Conservation (phyloP, 2,113 vertebrate species). For the Malurus elegans region DNA sequence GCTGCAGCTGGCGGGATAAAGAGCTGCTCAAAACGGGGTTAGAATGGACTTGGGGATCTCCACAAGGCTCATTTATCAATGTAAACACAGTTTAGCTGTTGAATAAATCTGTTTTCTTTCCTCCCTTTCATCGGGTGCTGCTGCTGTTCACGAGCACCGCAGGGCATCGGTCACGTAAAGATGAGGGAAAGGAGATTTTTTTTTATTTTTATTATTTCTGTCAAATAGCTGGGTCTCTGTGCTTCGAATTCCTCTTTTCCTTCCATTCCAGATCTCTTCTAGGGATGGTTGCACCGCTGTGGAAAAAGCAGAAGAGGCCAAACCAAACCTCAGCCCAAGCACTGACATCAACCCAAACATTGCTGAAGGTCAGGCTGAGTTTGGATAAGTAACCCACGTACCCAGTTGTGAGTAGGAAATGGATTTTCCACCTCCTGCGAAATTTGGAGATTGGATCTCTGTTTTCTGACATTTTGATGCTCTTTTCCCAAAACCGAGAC, state of each 20-base stretch:
- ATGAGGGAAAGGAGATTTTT: not conserved
- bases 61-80: conserved; percentile 65
- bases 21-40: not conserved
- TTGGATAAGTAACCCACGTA: conserved; percentile 63
- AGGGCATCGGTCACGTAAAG: not conserved
- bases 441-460: not conserved
- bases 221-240: not conserved
- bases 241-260: not conserved
- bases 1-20: conserved; percentile 54
- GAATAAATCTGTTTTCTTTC: conserved; percentile 41
- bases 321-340: conserved; percentile 68
- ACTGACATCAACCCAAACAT: conserved; percentile 67
- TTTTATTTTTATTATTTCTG: not conserved
- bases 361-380: conserved; percentile 61
- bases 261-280: conserved; percentile 35
- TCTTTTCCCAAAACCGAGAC: not conserved
- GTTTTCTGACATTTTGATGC: not conserved
- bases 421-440: conserved; percentile 56
- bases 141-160: rapidly evolving
- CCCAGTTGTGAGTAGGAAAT: conserved; percentile 61
- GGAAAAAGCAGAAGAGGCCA: conserved; percentile 54
- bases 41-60: not conserved
- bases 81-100: conserved; percentile 48
- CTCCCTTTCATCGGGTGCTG: not conserved
- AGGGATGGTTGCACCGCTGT: conserved; percentile 35